Percentiles rank a stretch among this genome's conserved stretches.
Conservation (phyloP, 2,797 vertebrate genomes). For the Parauchenoglanis punctatus region DNA sequence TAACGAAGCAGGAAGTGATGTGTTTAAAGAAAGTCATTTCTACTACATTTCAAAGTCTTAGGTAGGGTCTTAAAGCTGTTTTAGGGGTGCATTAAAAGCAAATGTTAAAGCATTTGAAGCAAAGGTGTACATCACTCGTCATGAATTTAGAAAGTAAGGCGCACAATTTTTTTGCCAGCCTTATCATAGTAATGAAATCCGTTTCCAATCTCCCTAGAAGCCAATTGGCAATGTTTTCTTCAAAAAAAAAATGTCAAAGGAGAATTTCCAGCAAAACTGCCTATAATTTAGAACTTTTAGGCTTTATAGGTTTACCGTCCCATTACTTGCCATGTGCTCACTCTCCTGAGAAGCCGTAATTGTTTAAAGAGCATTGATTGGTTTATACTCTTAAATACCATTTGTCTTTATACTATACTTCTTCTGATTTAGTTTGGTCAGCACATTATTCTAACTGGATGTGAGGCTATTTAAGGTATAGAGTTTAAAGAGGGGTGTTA, state of each 20-base stretch:
- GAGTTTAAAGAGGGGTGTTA: conserved; percentile 15
- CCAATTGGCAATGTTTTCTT: background rate
- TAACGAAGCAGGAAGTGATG: conserved; percentile 1
- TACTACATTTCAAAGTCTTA: conserved; percentile 21
- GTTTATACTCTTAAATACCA: conserved; percentile 33
- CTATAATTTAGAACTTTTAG: background rate
- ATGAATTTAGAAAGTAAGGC: background rate
- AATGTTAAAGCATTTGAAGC: conserved; percentile 30
- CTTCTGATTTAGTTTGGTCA: conserved; percentile 48
- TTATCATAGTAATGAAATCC: background rate
- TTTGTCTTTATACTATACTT: conserved; percentile 45
- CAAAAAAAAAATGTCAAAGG: background rate
- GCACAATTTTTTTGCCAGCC: background rate
- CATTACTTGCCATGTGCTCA: conserved; percentile 54
- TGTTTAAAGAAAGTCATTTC: conserved; percentile 12
- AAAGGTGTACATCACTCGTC: background rate
- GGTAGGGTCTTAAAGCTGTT: background rate
- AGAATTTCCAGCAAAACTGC: conserved; percentile 21
- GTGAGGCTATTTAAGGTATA: conserved; percentile 16
- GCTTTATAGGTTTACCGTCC: conserved; percentile 30
- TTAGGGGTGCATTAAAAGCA: conserved; percentile 2
- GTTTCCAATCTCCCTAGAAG: background rate
- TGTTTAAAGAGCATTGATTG: conserved; percentile 58
- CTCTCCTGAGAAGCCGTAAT: conserved; percentile 63
- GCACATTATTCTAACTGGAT: conserved; percentile 44